Conservation (phyloP, 2,888 invertebrate genomes). For the Hanleya hanleyi region DNA sequence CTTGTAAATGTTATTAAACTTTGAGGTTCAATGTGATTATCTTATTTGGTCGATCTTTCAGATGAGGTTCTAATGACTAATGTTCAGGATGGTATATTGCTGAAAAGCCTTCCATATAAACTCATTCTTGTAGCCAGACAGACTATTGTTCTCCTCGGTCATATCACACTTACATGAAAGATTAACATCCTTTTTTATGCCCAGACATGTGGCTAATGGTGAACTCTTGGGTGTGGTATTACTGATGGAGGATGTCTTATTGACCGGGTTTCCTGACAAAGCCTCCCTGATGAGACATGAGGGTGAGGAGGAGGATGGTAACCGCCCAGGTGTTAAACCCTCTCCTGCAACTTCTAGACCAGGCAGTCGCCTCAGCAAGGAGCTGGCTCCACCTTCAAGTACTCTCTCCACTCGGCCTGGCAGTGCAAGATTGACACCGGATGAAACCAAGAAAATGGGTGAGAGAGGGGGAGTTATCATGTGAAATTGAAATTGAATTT, state of each 20-base stretch:
- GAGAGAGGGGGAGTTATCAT: too few species aligned
- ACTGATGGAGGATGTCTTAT: constrained; percentile 71
- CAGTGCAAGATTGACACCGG: background rate
- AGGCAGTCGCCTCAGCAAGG: background rate
- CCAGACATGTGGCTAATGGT: constrained; percentile 71
- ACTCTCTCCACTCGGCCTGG: background rate
- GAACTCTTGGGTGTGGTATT: constrained; percentile 71
- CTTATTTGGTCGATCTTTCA: too few species aligned
- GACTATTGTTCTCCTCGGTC: too few species aligned
- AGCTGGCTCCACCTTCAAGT: too few species aligned
- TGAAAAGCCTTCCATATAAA: too few species aligned
- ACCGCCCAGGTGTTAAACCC: constrained; percentile 7
- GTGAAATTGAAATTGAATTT: too few species aligned
- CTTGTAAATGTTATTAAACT: too few species aligned
- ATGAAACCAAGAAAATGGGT: background rate
- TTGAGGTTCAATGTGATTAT: too few species aligned
- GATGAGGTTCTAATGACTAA: too few species aligned
- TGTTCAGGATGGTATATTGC: too few species aligned
- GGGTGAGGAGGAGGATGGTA: constrained; percentile 32
- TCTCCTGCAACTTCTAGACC: constrained; percentile 17
- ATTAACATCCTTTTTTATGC: background rate
- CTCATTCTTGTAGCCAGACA: too few species aligned
- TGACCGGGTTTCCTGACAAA: constrained; percentile 62
- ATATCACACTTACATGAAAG: too few species aligned
- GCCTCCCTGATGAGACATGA: constrained; percentile 44